Evolutionary conservation across 2,797 vertebrate genomes (phyloP), one percentile per base, ranked within the genome.

Genomic region (Eulemur rubriventer): DNA sequence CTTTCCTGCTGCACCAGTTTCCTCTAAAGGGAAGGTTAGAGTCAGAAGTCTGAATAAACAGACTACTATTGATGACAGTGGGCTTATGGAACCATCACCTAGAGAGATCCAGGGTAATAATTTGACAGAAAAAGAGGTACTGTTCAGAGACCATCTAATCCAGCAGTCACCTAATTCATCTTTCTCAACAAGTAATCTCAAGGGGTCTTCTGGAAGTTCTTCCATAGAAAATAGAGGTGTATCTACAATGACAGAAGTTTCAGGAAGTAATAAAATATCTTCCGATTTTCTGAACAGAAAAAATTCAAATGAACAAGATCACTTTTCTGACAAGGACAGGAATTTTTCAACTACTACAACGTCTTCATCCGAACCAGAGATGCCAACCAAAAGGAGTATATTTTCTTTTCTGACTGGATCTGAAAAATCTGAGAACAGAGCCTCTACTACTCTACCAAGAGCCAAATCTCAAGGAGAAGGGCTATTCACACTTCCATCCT

Each of bases 371-470:
- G 99, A 99, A 84, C 92, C 95, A 79, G 89, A 98, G 98, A 98
- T 99, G 22, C 92, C 98, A 35, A 76, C 98, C 63, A 98, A 98
- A 95, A 99, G 98, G 97, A 99, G 98, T 98, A 94, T 99, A 95
- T 98, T 99, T 84, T 99, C 99, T 73, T 99, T 99, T 95, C 99
- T 99, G 98, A 98, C 98, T 96, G 98, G 98, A 92, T 97, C 99
- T 48, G 97, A 98, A 4, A 98, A 99, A 72, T 80, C 97, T 95
- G 96, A 98, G 28, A 87, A 98, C 28, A 93, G 97, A 83, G 75
- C 93, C 69, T 84, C 97, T 82, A 28, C 94, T 79, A 5, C 93
- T 96, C 81, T 95, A 85, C 96, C 98, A 87, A 75, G 69, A 59
- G 90, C 91, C 95, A 98, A 95, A 94, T 98, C 98, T 69, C 96